Evolutionary conservation across 1,140 invertebrate genomes (phyloP).

Genomic region (Meloidogyne hapla): DNA sequence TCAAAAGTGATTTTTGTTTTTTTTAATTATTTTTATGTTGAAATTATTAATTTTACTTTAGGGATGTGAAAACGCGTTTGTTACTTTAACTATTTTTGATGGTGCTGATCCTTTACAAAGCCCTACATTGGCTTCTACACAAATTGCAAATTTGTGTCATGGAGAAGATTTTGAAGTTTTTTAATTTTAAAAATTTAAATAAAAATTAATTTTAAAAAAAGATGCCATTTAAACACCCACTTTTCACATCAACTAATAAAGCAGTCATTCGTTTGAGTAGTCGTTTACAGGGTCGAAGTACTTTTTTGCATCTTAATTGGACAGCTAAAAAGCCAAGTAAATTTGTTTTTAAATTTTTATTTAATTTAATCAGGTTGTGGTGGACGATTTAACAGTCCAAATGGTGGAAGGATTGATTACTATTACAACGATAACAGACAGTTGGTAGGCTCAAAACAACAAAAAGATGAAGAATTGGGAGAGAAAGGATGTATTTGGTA

Average conservation of each 20-base stretch:
- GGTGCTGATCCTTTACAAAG: conserved; percentile 24
- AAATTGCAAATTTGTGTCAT: conserved; percentile 35
- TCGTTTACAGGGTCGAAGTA: conserved; percentile 30
- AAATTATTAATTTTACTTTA: too few relatives aligned
- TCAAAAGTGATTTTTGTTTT: conserved; percentile 19
- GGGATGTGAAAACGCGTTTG: conserved; percentile 30
- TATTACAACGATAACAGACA: background rate
- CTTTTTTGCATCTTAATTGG: conserved; percentile 34
- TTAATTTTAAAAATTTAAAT: background rate
- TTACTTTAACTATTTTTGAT: conserved; percentile 37
- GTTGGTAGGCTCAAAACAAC: background rate
- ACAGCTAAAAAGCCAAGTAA: conserved; percentile 30
- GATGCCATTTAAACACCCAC: background rate
- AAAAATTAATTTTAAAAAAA: background rate
- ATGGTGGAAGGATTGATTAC: conserved; percentile 33
- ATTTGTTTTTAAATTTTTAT: background rate
- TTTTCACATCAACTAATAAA: conserved; percentile 9
- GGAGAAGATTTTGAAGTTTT: conserved; percentile 25
- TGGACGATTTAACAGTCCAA: conserved; percentile 22
- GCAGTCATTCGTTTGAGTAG: conserved; percentile 27
- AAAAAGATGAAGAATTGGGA: background rate
- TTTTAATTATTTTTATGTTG: background rate
- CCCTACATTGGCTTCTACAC: conserved; percentile 14
- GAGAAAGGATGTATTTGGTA: background rate
- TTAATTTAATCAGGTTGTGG: conserved; percentile 30